These are phyloP conservation scores for Mythimna lalbum DNA, from an alignment of 2,888 invertebrate species.

Conservation along the genomic window DNA sequence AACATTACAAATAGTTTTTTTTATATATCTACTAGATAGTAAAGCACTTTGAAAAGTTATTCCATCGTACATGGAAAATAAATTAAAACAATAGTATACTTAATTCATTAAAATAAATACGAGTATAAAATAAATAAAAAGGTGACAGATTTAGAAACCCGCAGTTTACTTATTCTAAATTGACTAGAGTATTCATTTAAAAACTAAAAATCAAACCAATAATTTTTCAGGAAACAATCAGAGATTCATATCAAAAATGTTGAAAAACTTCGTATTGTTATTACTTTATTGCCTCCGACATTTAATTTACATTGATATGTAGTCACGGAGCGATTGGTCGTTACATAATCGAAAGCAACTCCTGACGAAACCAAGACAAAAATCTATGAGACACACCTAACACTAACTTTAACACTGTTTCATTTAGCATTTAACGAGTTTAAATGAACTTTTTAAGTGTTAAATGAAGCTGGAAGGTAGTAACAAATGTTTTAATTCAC, in stretches of 20 bases:
- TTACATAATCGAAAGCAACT: constrained; percentile 62
- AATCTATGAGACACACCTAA: constrained; percentile 68
- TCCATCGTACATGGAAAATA: constrained; percentile 79
- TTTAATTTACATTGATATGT: constrained; percentile 86
- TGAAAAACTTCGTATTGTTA: constrained; percentile 67
- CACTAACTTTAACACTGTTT: constrained; percentile 61
- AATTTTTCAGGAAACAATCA: constrained; percentile 12
- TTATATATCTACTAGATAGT: constrained; percentile 89
- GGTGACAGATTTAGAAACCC: constrained; percentile 64
- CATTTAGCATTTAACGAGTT: constrained; percentile 60
- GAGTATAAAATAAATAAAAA: constrained; percentile 34
- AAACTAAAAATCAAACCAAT: constrained; percentile 57
- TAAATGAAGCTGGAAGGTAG: constrained; percentile 47
- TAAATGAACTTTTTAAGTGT: constrained; percentile 48
- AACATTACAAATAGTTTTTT: constrained; percentile 88
- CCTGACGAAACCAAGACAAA: constrained; percentile 55
- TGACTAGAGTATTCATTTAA: constrained; percentile 81
- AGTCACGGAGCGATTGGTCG: constrained; percentile 78
- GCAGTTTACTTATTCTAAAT: constrained; percentile 83
- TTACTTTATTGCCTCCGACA: constrained; percentile 83
- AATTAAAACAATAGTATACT: constrained; percentile 60
- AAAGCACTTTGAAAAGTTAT: constrained; percentile 90
- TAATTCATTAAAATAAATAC: constrained; percentile 33
- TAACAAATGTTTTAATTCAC: constrained; percentile 60
- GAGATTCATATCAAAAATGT: constrained; percentile 40